Percentiles rank a stretch among this genome's conserved stretches.
These are phyloP conservation scores for Myiagra hebetior DNA, from an alignment of 2,113 vertebrate genomes.

Conservation along the genomic window DNA sequence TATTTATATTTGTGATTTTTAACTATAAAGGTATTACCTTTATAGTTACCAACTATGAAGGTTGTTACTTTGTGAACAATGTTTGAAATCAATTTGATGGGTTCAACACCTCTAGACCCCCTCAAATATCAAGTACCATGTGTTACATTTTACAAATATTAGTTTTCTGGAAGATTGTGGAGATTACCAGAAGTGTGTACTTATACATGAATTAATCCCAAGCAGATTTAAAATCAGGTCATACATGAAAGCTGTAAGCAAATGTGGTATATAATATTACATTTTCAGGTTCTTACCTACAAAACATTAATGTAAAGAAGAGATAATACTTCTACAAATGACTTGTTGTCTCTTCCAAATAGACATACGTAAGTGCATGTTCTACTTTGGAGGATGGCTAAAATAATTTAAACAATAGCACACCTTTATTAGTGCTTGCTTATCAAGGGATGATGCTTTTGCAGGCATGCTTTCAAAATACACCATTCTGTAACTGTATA, in stretches of 20 bases:
- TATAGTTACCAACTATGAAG: too few relatives aligned
- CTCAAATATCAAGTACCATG: background rate
- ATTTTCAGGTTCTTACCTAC: background rate
- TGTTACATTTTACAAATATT: background rate
- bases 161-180: background rate
- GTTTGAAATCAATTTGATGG: background rate
- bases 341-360: background rate
- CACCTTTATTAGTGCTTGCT: background rate
- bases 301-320: background rate
- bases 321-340: background rate
- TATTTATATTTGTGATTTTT: background rate
- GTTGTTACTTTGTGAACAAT: background rate
- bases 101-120: background rate
- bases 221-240: background rate
- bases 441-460: background rate
- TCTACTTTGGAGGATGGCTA: background rate
- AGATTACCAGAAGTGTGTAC: background rate
- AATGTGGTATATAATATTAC: background rate
- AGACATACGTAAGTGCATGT: background rate
- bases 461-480: background rate
- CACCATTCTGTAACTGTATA: background rate
- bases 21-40: background rate
- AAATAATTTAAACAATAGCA: background rate
- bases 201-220: background rate
- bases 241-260: background rate